Base-by-base conservation (phyloP, 1,140 invertebrate species). In the Zaprionus ornatus region DNA sequence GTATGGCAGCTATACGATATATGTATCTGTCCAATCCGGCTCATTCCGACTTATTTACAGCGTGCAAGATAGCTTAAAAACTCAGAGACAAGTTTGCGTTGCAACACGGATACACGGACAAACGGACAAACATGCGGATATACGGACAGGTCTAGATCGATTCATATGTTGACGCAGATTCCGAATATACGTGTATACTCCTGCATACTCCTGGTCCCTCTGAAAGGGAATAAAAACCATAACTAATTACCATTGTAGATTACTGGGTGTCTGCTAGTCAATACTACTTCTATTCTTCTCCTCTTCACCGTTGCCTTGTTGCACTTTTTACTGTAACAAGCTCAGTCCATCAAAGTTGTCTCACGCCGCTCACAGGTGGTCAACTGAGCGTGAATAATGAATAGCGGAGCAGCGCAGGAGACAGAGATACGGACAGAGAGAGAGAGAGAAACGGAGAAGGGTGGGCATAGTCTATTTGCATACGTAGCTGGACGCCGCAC, bases 341-440 rank as follows among this genome's bases (percentile, higher is more conserved):
- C 66, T 29, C 27, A 68, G 57, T 73, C 75, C 63, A 74, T 77
- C 71, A 77, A 74, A 68, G 75, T 50, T 74, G 54, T 74, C 64
- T 74, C 63, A 63, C 52, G 59, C 71, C 71, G 62, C 85, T 77
- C 85, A 85, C 86, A 87, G 88, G 87, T 91, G 88, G 88, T 71
- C 88, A 91, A 82, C 88, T 82, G 71, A 91, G 83, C 87, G 88
- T 91, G 74, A 87, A 91, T 84, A 91, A 91, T 91, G 71, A 76
- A 60, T 23, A 60, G 6, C 12, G 37, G 17, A 15, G 27, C 15
- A 50, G 63, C 62, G 64, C 10, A n/a, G 9, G 32, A 48, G 59
- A 52, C 50, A 48, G 72, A 65, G 45, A 50, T 4, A 50, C 7
- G 17, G 23, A n/a, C 6, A 42, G 25, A 13, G 21, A 13, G 15